Evolutionary conservation across 1,140 invertebrate genomes (phyloP).

Genomic region (Ruditapes philippinarum): DNA sequence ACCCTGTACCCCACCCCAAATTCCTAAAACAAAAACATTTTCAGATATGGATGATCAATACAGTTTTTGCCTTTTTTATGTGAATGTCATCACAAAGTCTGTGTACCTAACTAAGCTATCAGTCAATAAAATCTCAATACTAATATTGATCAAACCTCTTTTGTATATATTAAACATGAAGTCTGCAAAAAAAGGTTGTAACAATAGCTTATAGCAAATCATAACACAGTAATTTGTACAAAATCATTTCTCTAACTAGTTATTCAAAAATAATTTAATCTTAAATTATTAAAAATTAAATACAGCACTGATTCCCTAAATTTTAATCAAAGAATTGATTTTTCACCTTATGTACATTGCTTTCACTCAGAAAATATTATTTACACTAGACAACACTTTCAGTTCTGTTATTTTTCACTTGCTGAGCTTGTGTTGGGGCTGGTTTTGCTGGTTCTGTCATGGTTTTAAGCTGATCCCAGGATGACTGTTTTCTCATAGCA

Average conservation of each 20-base stretch:
- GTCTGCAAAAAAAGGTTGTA: too few species aligned
- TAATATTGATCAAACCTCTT: too few species aligned
- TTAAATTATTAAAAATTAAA: background rate
- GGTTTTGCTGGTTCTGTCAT: conserved; percentile 55
- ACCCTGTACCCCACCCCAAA: too few species aligned
- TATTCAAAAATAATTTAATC: background rate
- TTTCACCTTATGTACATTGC: background rate
- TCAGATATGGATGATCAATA: too few species aligned
- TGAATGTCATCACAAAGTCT: too few species aligned
- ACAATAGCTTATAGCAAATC: too few species aligned
- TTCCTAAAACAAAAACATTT: too few species aligned
- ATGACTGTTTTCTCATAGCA: conserved; percentile 49
- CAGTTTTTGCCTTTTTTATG: too few species aligned
- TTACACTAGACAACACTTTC: conserved; percentile 36
- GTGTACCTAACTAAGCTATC: too few species aligned
- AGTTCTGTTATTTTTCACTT: conserved; percentile 15
- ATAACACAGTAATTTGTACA: too few species aligned
- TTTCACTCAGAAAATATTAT: background rate
- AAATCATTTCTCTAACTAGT: background rate
- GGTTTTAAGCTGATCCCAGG: conserved; percentile 57
- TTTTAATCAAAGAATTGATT: background rate
- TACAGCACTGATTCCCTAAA: background rate
- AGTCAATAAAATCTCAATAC: too few species aligned
- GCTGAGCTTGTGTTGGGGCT: background rate
- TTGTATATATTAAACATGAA: too few species aligned